Evolutionary conservation across 1,140 invertebrate genomes (phyloP), one percentile per base, ranked within the genome.

Genomic region (Ooceraea biroi): DNA sequence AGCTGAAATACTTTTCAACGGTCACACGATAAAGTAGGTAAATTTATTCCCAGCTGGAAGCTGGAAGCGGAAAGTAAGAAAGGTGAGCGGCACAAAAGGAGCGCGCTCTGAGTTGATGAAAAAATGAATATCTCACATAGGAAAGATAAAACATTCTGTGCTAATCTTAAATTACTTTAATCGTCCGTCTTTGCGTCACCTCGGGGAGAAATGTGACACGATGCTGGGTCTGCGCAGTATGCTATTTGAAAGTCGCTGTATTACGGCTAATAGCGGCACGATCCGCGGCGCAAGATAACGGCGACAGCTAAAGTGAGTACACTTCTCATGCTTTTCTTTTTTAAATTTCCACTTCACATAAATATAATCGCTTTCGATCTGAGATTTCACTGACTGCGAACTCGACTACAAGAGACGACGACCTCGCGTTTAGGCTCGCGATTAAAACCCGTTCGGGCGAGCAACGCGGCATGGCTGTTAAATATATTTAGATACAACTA

Each of bases 311-410:
- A 7, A 71, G 65, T 36, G 52, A 27, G 50, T 36, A 71, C 36
- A 25, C 76, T 80, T 80, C 76, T 80, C 76, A 46, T 80, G 76
- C 50, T 80, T 80, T 80, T 80, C 76, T 71, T 80, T 80, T 58
- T 44, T 71, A 44, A 78, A 69, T 68, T 78, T 78, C 63, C 72
- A 76, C 30, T 30, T 77, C 46, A 7, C 30, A 63, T 57, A 61
- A 80, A 76, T 52, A 83, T 76, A 83, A 63, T 65, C 82, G 55
- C 82, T 65, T 77, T 73, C 82, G 60, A 50, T 76, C 73, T 44
- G 22, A 22, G 71, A 65, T 74, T 63, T 83, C 58, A 65, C 69
- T 73, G 8, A 12, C 46, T 25, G 46, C 69, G 19, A 63, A 61
- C 14, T 36, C 57, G 61, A 61, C 14, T 36, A 58, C 48, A 7